phyloP scores from a whole-genome alignment of 2,797 vertebrate species.

The Clarias platycephalus region DNA sequence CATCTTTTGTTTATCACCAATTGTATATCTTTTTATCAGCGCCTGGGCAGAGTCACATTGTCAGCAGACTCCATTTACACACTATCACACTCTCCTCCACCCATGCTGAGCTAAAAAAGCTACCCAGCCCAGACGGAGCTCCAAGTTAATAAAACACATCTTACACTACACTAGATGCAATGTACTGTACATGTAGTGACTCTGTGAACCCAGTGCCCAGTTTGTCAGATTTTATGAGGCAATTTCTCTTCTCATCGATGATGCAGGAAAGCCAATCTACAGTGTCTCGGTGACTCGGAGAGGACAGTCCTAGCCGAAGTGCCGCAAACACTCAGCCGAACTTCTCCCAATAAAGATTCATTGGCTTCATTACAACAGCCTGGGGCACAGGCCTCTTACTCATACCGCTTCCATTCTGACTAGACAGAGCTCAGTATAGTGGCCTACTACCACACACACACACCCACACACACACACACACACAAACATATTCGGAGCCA shows the following conservation, averaged over 20 bases:
- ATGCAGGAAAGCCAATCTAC: background rate
- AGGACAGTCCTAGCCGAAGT: slow-evolving; percentile 5
- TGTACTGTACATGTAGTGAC: background rate
- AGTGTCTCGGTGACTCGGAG: background rate
- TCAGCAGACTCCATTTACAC: slow-evolving; percentile 45
- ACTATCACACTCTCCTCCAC: slow-evolving; percentile 38
- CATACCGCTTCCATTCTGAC: slow-evolving; percentile 17
- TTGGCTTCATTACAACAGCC: slow-evolving; percentile 41
- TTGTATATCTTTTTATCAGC: slow-evolving; percentile 32
- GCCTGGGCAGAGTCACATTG: slow-evolving; percentile 39
- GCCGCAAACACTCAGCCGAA: slow-evolving; percentile 42
- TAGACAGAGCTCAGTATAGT: slow-evolving; percentile 25
- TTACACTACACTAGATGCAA: background rate
- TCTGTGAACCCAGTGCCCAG: background rate
- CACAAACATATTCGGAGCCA: slow-evolving; percentile 6
- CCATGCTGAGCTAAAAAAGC: slow-evolving; percentile 39
- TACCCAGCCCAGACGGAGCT: slow-evolving; percentile 17
- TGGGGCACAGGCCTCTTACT: slow-evolving; percentile 20
- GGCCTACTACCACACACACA: slow-evolving; percentile 16
- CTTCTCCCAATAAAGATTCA: slow-evolving; percentile 46
- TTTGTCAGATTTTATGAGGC: background rate
- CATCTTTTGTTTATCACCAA: background rate
- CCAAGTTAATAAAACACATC: background rate
- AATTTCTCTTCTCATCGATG: background rate
- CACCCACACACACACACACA: slow-evolving; percentile 3